Evolutionary conservation across 2,797 vertebrate genomes (phyloP), one percentile per base, ranked within the genome.

Genomic region (Hippocampus kuda): DNA sequence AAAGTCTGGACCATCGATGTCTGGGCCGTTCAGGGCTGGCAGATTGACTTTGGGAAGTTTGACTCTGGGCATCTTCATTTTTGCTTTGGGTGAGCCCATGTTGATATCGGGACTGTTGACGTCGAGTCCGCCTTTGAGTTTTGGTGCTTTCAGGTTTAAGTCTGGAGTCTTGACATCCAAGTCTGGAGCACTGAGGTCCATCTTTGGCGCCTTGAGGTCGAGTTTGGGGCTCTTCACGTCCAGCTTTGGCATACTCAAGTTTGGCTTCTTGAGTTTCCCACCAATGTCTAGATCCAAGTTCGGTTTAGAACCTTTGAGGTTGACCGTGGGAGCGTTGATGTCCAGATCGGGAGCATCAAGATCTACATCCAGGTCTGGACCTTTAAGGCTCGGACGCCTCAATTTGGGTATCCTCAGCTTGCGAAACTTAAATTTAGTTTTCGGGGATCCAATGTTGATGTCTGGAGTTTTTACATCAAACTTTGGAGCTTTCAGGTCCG

Each of bases 221-320:
- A 85, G 42, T 22, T 81, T 83, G 0, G 82, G 76, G 3, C 38
- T 51, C 71, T 75, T 81, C 5, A 78, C 53, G 10, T 77, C 64
- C 12, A 68, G 16, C 10, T 79, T 80, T 68, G 85, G 80, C 15
- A 80, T 1, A 16, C 72, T 63, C 0, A 88, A 59, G 1, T 67
- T 71, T 30, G 86, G 85, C 65, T 68, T 85, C 65, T 85, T 87
- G 2, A 86, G n/a, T 75, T 85, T 88, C 0, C 65, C 76, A 13
- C 64, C 71, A 65, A 63, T 46, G 4, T 76, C 57, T 34, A 69
- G 65, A 48, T 69, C 76, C 68, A 63, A 57, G 5, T 74, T 73
- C 18, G 81, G 51, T 26, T 74, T 71, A 1, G 79, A 72, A 66
- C 72, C 70, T 4, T 84, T 85, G 4, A 64, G 46, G 48, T 83